Percentiles rank a stretch among this genome's conserved stretches.
Evolutionary conservation across 2,888 invertebrate genomes (phyloP).

Genomic region (Ectropis crepuscularia): DNA sequence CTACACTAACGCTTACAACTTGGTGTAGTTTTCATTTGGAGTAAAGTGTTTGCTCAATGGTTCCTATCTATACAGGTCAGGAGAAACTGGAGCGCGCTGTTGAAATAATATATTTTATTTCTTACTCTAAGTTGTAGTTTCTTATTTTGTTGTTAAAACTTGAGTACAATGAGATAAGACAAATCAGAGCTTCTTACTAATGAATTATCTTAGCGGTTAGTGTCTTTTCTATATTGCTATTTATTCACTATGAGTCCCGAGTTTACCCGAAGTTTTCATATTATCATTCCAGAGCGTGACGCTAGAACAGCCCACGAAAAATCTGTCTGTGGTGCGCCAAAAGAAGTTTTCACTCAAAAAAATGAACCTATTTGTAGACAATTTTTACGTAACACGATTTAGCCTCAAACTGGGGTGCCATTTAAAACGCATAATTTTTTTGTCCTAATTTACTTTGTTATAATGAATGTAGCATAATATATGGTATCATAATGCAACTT

Average conservation of each 20-base stretch:
- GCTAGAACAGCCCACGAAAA: too few relatives aligned
- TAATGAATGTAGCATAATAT: too few relatives aligned
- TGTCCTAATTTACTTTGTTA: too few relatives aligned
- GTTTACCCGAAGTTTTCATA: too few relatives aligned
- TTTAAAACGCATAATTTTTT: too few relatives aligned
- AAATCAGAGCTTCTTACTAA: not conserved
- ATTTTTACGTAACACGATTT: too few relatives aligned
- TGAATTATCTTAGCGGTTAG: not conserved
- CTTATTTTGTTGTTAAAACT: constrained; percentile 16
- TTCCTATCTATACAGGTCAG: constrained; percentile 57
- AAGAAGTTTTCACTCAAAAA: too few relatives aligned
- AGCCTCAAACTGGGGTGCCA: too few relatives aligned
- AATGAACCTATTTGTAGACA: too few relatives aligned
- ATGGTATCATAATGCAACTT: too few relatives aligned
- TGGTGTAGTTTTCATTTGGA: constrained; percentile 53
- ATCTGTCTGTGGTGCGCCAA: too few relatives aligned
- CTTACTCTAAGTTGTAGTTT: constrained; percentile 27
- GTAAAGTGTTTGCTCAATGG: constrained; percentile 55
- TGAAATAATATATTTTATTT: constrained; percentile 42
- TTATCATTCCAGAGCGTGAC: too few relatives aligned
- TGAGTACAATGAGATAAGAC: constrained; percentile 1
- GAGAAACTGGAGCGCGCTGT: constrained; percentile 40
- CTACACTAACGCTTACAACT: constrained; percentile 50
- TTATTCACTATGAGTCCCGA: not conserved
- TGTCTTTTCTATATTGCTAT: not conserved